Conservation (phyloP, 2,888 invertebrate genomes). For the Desoria tigrina region DNA sequence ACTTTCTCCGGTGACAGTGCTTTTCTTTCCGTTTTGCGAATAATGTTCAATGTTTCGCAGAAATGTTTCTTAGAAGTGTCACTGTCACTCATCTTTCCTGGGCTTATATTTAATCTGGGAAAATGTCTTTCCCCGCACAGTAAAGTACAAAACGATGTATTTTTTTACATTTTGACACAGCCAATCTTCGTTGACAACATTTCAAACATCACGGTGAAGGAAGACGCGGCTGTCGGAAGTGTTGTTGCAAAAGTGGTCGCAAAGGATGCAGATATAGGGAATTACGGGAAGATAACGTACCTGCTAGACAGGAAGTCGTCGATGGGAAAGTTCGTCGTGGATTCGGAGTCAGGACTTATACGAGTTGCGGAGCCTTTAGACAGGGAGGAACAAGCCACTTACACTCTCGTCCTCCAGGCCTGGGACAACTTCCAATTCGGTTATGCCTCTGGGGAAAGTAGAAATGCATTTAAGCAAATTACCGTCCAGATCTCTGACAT, state of each 20-base stretch:
- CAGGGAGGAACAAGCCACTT: constrained; percentile 77
- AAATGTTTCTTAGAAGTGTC: too few relatives aligned
- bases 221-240: constrained; percentile 79
- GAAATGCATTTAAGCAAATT: constrained; percentile 88
- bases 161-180: too few relatives aligned
- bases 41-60: too few relatives aligned
- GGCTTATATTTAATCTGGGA: too few relatives aligned
- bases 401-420: constrained; percentile 85
- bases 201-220: constrained; percentile 60
- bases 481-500: constrained; percentile 79
- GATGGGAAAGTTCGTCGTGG: constrained; percentile 69
- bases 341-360: constrained; percentile 78
- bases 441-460: constrained; percentile 80
- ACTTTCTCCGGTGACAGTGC: too few relatives aligned
- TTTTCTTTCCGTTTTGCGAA: too few relatives aligned
- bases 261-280: constrained; percentile 80
- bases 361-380: constrained; percentile 68
- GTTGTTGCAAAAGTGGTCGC: constrained; percentile 83
- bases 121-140: too few relatives aligned
- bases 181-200: constrained; percentile 45
- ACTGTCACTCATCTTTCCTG: too few relatives aligned
- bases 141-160: too few relatives aligned
- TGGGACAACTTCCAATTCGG: constrained; percentile 82
- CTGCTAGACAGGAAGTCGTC: constrained; percentile 81
- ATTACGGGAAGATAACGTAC: constrained; percentile 83